Base-by-base conservation (phyloP, 2,797 vertebrate genomes). In the Ctenochaetus hawaiiensis region DNA sequence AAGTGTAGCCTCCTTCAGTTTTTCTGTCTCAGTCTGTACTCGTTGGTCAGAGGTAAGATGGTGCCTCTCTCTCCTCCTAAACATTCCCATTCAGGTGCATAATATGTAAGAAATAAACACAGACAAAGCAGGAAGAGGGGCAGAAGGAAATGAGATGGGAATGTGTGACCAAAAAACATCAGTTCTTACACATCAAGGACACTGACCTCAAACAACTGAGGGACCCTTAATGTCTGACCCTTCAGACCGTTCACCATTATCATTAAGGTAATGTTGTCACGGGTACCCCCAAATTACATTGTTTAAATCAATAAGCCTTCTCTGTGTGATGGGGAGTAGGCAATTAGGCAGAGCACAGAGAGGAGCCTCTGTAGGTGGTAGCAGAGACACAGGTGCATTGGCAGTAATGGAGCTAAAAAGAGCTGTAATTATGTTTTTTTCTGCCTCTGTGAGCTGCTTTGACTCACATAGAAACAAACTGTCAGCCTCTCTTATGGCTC, bases 251-350 rank as follows among this genome's bases (percentile, higher is more conserved):
- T 72, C 6, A 11, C 18, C 41, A 60, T 79, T 20, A 66, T 49
- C 59, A 69, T 72, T 67, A 60, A 52, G 45, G 26, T 72, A 45
- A 81, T 65, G 30, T 17, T 45, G 58, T 58, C 52, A 45, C 4
- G 11, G 43, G 34, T 64, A 48, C 52, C 64, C 70, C 64, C 62
- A 44, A 84, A 81, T 86, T 81, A 83, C 80, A 67, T 75, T 77
- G 68, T 83, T 89, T 82, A 74, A 87, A 86, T 89, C 86, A 87
- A 87, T 93, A 75, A 86, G 61, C 79, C 17, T 41, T 76, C 64
- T 61, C 43, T 49, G 22, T 77, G 76, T 82, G 66, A 86, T 48
- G 72, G 81, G 23, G 56, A 77, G 69, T 10, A 34, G 60, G 57
- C 73, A 87, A 84, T 90, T 83, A 83, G 43, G 18, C 26, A 45